Evolutionary conservation across 2,113 vertebrate genomes (phyloP), one percentile per base, ranked within the genome.

Genomic region (Podocnemis expansa): DNA sequence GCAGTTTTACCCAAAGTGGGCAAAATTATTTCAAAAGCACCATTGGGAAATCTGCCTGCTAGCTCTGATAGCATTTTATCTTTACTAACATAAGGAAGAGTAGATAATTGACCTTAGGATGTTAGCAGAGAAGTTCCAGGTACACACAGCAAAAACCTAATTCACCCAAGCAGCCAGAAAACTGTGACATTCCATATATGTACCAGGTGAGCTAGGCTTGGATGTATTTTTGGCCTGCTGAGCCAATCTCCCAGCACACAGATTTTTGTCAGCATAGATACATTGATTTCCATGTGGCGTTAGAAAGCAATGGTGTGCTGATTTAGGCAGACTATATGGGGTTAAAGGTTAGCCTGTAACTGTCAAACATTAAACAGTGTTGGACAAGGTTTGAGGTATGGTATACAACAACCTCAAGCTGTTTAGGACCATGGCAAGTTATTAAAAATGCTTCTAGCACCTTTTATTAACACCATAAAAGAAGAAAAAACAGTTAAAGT

Each of bases 1-100:
- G 96, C 78, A 85, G 75, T 93, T 97, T 96, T 92, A 96, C 86
- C 76, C 94, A 82, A 89, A 95, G 88, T 83, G 82, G 85, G 82
- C 90, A 96, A 97, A 98, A 92, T 90, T 95, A 70, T 94, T 88
- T 94, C 67, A 79, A 96, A 96, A 92, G 95, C 78, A 78, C 95
- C 91, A 91, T 1, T 85, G 97, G 94, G 97, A 96, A 86, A 70
- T 60, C 91, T 94, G 96, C 29, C 51, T 90, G 49, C 84, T 83
- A 80, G 92, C 21, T 90, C 92, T 95, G 83, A n/a, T 82, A 85
- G 78, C 70, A 54, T n/a, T 91, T 91, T 95, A 89, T 88, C 56
- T 56, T 96, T 93, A 94, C 89, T 91, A 87, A 56, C 78, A 82
- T 76, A 94, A 93, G 96, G 95, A 97, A 97, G 96, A 90, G 84